These are phyloP conservation scores for Helarctos malayanus DNA, from an alignment of 2,797 vertebrate genomes.

Conservation along the genomic window DNA sequence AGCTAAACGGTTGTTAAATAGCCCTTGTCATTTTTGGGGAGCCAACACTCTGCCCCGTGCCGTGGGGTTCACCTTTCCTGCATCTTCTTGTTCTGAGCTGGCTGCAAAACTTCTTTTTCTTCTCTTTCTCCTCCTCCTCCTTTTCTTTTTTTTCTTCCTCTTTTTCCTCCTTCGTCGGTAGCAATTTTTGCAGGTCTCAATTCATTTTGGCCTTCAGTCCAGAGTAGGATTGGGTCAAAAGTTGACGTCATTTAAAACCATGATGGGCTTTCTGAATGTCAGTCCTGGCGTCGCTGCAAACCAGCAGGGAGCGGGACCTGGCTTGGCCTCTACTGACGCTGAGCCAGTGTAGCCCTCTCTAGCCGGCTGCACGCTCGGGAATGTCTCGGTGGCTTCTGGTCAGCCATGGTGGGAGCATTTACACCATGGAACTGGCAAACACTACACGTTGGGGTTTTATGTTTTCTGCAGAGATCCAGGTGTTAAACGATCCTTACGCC, in stretches of 20 bases:
- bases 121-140: neutral
- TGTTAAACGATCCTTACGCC: neutral
- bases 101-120: neutral
- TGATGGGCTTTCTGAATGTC: neutral
- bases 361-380: neutral
- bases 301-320: too few species aligned
- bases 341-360: neutral
- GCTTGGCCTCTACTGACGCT: neutral
- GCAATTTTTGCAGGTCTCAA: neutral
- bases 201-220: slow-evolving; percentile 25
- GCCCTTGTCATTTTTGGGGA: neutral
- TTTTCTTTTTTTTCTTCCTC: neutral
- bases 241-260: neutral
- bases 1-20: neutral
- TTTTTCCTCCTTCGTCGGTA: neutral
- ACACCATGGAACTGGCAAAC: neutral
- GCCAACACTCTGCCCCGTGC: too few species aligned
- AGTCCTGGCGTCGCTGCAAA: neutral
- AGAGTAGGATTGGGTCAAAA: neutral
- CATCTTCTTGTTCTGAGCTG: neutral
- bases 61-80: neutral
- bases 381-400: neutral
- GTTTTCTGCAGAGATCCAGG: neutral
- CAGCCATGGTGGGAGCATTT: accelerated
- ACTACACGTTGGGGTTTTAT: neutral